A percentile compares a stretch with the other conserved stretches of the same genome.
Evolutionary conservation across 2,113 vertebrate genomes (phyloP).

Genomic region (Chiloscyllium plagiosum): DNA sequence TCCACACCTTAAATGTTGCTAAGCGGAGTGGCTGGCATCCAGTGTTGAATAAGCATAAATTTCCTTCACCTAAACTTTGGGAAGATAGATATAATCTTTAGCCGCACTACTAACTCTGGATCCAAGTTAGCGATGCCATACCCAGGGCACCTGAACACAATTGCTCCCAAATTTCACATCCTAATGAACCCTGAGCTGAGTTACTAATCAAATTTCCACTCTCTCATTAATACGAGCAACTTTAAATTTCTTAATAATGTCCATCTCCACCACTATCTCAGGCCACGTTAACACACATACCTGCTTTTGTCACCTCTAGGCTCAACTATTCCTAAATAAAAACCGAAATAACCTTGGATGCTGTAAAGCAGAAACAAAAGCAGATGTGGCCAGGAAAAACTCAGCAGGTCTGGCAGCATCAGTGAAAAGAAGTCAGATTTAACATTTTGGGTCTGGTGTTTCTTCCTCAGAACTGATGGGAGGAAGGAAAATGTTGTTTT

Average conservation of each 20-base stretch:
- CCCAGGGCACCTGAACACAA: neutral
- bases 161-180: neutral
- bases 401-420: no score
- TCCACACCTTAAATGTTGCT: no score
- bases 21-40: neutral
- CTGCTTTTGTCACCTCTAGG: neutral
- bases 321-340: neutral
- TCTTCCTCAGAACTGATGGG: no score
- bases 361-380: no score
- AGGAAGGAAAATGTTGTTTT: no score
- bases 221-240: neutral
- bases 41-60: neutral
- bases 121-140: neutral
- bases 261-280: neutral
- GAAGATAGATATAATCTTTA: neutral
- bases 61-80: neutral
- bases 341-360: no score
- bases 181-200: neutral
- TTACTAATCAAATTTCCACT: neutral
- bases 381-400: no score
- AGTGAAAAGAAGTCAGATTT: no score
- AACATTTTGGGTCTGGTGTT: no score
- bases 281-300: neutral
- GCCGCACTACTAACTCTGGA: neutral
- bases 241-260: neutral